Conservation (phyloP, 2,113 vertebrate genomes). For the Varanus salvator region DNA sequence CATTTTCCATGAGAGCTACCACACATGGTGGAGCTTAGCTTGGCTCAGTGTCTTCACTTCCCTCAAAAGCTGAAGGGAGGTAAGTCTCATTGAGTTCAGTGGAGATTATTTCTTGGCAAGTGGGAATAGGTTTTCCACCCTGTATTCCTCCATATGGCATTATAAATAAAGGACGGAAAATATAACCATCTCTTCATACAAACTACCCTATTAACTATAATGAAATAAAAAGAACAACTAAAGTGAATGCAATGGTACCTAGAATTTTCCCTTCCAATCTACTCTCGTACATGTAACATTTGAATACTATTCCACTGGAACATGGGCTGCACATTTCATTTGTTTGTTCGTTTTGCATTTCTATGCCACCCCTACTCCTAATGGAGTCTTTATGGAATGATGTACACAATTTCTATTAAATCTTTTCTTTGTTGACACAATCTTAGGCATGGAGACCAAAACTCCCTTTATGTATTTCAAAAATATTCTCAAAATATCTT, state of each 20-base stretch:
- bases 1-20: no score
- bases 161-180: not conserved
- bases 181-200: not conserved
- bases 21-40: no score
- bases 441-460: not conserved
- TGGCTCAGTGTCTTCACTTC: no score
- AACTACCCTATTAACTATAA: not conserved
- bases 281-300: not conserved
- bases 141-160: not conserved
- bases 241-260: not conserved
- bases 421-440: not conserved
- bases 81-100: not conserved
- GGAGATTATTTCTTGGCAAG: not conserved
- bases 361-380: no score
- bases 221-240: not conserved
- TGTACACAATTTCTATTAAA: conserved; percentile 7
- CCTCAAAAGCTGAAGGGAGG: not conserved
- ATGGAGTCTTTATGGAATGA: not conserved
- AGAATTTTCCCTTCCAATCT: not conserved
- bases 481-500: not conserved
- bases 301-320: not conserved
- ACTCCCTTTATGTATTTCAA: not conserved
- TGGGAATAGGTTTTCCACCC: not conserved
- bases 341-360: no score
- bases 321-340: not conserved